Evolutionary conservation across 2,797 vertebrate species (phyloP).

Genomic region (Sebastes oblongus): DNA sequence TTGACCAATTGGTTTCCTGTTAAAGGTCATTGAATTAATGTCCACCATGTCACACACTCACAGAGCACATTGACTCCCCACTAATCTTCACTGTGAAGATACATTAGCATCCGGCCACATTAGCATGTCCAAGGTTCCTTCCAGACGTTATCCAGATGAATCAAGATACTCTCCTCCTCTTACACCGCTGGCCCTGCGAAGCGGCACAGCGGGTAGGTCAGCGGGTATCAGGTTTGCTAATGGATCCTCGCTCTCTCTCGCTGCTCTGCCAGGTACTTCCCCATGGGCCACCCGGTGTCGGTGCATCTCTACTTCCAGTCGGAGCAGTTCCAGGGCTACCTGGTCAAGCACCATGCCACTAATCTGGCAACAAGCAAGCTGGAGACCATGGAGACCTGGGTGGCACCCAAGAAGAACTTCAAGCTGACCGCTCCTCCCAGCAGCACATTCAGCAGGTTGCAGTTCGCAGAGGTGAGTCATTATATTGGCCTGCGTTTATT

Average conservation of each 20-base stretch:
- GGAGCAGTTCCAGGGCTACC: conserved; percentile 97
- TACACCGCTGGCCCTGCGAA: conserved; percentile 48
- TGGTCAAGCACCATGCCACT: conserved; percentile 92
- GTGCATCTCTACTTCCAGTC: conserved; percentile 97
- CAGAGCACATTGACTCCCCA: conserved; percentile 44
- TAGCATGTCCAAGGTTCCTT: conserved; percentile 46
- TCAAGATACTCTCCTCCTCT: conserved; percentile 54
- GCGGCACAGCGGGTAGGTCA: conserved; percentile 23
- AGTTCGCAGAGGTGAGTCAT: conserved; percentile 91
- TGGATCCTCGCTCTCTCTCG: conserved; percentile 19
- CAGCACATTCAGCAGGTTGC: conserved; percentile 91
- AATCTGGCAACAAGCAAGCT: conserved; percentile 96
- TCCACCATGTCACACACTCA: conserved; percentile 51
- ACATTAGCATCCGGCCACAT: conserved; percentile 58
- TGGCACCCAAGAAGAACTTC: conserved; percentile 94
- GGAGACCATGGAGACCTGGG: conserved; percentile 97
- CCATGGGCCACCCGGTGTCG: conserved; percentile 94
- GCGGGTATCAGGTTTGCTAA: conserved; percentile 48
- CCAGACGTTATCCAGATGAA: conserved; percentile 32
- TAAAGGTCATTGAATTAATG: conserved; percentile 72
- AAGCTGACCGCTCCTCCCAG: conserved; percentile 88
- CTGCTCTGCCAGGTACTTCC: conserved; percentile 87
- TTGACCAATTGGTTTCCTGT: conserved; percentile 50
- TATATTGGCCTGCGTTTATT: background rate
- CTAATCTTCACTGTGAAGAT: conserved; percentile 50